A percentile compares a stretch with the other conserved stretches of the same genome.
These are phyloP conservation scores for Scartelaos histophorus DNA, from an alignment of 2,113 vertebrate species.

Conservation along the genomic window DNA sequence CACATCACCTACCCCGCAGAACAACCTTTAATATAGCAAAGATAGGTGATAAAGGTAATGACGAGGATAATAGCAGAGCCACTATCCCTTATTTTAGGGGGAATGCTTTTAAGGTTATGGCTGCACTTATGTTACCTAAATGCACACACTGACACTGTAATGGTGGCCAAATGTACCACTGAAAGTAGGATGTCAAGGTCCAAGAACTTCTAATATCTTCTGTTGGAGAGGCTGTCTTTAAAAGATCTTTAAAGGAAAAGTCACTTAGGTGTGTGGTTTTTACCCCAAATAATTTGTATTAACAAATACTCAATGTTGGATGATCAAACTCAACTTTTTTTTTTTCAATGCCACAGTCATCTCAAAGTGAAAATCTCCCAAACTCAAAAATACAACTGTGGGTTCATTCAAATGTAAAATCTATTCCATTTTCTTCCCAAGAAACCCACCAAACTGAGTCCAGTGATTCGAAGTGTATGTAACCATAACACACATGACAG, in stretches of 20 bases:
- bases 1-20: slow-evolving; percentile 28
- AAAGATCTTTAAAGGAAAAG: neutral
- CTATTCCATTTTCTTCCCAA: neutral
- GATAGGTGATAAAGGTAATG: slow-evolving; percentile 44
- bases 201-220: slow-evolving; percentile 37
- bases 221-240: neutral
- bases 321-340: neutral
- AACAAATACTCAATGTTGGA: neutral
- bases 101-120: slow-evolving; percentile 33
- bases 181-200: slow-evolving; percentile 32
- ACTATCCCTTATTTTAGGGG: slow-evolving; percentile 23
- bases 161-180: slow-evolving; percentile 29
- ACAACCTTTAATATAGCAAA: slow-evolving; percentile 22
- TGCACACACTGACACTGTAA: slow-evolving; percentile 26
- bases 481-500: slow-evolving; percentile 59
- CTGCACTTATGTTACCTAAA: slow-evolving; percentile 8
- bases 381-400: neutral
- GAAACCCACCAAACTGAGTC: slow-evolving; percentile 18
- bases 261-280: neutral
- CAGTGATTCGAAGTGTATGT: slow-evolving; percentile 36
- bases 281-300: neutral
- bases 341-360: slow-evolving; percentile 1
- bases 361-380: slow-evolving; percentile 5
- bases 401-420: slow-evolving; percentile 5
- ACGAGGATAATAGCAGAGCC: slow-evolving; percentile 27